Conservation (phyloP, 2,797 vertebrate species). For the Fundulus diaphanus region DNA sequence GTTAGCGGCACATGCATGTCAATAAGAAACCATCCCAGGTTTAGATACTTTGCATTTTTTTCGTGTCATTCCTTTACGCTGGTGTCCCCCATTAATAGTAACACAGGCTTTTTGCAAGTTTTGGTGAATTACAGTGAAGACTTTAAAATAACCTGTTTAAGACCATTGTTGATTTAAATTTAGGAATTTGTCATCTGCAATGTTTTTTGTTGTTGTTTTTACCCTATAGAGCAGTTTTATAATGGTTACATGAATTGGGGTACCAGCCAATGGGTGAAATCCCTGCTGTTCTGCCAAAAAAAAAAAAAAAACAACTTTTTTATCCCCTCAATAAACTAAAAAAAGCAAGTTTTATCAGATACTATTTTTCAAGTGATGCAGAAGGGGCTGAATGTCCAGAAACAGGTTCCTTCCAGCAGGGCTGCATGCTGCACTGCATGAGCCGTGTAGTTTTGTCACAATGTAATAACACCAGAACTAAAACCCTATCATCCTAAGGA, state of each 20-base stretch:
- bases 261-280: not conserved
- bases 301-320: not conserved
- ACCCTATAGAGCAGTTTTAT: not conserved
- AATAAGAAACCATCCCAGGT: conserved; percentile 54
- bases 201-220: not conserved
- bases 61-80: conserved; percentile 56
- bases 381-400: not conserved
- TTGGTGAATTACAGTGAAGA: not conserved
- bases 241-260: not conserved
- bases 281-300: not conserved
- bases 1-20: conserved; percentile 42
- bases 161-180: not conserved
- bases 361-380: too few species aligned
- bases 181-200: not conserved
- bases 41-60: conserved; percentile 48
- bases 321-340: not conserved
- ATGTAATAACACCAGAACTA: not conserved
- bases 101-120: not conserved
- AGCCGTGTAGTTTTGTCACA: not conserved
- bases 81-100: conserved; percentile 35
- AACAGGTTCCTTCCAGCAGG: not conserved
- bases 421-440: not conserved
- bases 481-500: too few species aligned
- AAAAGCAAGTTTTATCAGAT: not conserved
- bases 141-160: not conserved